Evolutionary conservation across 2,797 vertebrate species (phyloP).

Genomic region (Phrynocephalus forsythii): DNA sequence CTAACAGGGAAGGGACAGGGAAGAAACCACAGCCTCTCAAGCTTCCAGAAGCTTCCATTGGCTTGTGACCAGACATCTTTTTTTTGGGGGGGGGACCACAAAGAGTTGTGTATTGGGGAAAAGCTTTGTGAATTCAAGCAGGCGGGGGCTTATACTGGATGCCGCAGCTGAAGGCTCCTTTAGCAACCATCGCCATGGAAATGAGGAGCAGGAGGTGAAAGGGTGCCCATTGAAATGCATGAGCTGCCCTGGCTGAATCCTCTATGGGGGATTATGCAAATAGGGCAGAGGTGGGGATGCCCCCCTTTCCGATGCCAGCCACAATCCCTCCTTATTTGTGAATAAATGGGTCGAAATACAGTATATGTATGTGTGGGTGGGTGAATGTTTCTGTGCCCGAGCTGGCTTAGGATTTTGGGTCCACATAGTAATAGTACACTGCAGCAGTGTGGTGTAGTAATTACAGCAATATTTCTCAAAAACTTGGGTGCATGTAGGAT

Average conservation of each 20-base stretch:
- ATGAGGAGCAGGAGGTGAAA: neutral
- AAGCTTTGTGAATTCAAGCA: neutral
- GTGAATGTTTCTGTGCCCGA: too few species aligned
- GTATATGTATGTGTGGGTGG: neutral
- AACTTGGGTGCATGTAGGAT: too few species aligned
- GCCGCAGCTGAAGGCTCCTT: neutral
- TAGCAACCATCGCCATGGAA: neutral
- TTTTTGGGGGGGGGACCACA: too few species aligned
- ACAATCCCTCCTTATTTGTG: neutral
- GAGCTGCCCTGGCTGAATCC: neutral
- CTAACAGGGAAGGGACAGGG: too few species aligned
- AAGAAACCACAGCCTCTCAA: too few species aligned
- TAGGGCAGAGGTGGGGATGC: neutral
- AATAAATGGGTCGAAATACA: neutral
- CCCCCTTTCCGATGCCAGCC: neutral
- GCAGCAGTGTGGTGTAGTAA: neutral
- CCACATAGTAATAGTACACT: too few species aligned
- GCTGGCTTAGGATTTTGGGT: too few species aligned
- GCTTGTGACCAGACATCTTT: too few species aligned
- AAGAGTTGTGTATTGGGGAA: neutral
- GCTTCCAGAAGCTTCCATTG: too few species aligned
- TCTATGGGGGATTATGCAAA: conserved; percentile 1
- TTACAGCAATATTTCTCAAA: neutral
- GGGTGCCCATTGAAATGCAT: neutral
- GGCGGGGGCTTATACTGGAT: too few species aligned